A percentile compares a stretch with the other conserved stretches of the same genome.
phyloP scores from a whole-genome alignment of 2,113 vertebrate species.

The human (Homo sapiens) region DNA sequence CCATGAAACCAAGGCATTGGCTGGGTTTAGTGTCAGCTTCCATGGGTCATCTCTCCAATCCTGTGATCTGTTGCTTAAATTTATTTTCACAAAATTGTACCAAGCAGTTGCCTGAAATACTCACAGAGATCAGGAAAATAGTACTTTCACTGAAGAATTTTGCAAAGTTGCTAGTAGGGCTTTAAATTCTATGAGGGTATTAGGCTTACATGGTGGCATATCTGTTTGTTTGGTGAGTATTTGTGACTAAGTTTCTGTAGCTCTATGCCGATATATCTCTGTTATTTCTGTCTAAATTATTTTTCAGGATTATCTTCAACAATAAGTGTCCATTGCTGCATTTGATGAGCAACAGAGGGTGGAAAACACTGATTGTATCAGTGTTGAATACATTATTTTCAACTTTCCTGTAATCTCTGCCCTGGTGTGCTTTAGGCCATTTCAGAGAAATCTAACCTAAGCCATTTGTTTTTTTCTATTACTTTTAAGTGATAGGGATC shows the following conservation, averaged over 20 bases:
- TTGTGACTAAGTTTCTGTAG: neutral
- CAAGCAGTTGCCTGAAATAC: neutral
- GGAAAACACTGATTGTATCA: neutral
- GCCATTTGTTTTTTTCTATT: neutral
- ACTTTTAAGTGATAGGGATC: neutral
- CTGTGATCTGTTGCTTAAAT: neutral
- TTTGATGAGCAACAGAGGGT: neutral
- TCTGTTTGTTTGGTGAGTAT: neutral
- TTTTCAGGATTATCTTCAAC: neutral
- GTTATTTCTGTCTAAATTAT: neutral
- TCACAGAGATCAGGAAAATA: neutral
- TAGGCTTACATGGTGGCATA: neutral
- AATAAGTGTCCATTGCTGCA: neutral
- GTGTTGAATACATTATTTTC: neutral
- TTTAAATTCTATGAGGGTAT: neutral
- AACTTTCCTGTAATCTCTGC: neutral
- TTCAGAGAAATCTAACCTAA: neutral
- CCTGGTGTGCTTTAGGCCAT: too few species aligned
- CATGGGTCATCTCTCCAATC: accelerated
- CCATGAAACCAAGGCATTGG: accelerated
- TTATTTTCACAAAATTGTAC: neutral
- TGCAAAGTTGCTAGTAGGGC: neutral
- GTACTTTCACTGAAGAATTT: neutral
- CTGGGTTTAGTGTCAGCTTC: accelerated
- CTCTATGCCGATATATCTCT: neutral